phyloP scores from a whole-genome alignment of 1,140 invertebrate species.

The Phymastichus coffea region DNA sequence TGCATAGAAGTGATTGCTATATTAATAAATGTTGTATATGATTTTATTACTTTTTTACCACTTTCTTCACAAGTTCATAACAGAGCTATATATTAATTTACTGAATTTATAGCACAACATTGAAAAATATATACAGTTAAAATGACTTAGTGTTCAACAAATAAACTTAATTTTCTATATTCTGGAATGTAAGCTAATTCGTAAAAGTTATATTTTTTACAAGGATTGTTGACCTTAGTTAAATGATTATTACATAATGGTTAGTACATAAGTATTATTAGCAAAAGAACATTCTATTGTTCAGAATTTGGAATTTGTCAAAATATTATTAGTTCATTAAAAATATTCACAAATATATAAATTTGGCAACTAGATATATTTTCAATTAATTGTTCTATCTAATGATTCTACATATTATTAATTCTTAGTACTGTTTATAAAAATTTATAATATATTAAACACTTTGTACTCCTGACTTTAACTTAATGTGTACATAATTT shows the following conservation, averaged over 20 bases:
- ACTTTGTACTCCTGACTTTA: slow-evolving; percentile 11
- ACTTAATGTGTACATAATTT: slow-evolving; percentile 1
- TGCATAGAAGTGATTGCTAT: too few species aligned
- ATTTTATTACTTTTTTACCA: neutral
- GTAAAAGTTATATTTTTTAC: slow-evolving; percentile 1
- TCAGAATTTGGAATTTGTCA: neutral
- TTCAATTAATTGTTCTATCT: neutral
- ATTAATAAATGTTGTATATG: neutral
- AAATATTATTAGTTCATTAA: neutral
- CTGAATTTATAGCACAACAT: neutral
- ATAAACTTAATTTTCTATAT: slow-evolving; percentile 1
- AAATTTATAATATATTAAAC: slow-evolving; percentile 15
- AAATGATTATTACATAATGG: neutral
- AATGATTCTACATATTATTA: slow-evolving; percentile 1
- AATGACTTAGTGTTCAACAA: neutral
- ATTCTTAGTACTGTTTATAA: slow-evolving; percentile 5
- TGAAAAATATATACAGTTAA: too few species aligned
- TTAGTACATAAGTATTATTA: slow-evolving; percentile 15
- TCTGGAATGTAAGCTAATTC: neutral
- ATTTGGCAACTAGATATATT: slow-evolving; percentile 23
- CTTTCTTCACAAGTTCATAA: neutral
- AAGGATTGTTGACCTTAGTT: neutral
- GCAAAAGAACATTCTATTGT: slow-evolving; percentile 10
- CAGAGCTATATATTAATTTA: neutral
- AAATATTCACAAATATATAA: slow-evolving; percentile 5